Evolutionary conservation across 2,797 vertebrate species (phyloP).

Genomic region (Artibeus lituratus): DNA sequence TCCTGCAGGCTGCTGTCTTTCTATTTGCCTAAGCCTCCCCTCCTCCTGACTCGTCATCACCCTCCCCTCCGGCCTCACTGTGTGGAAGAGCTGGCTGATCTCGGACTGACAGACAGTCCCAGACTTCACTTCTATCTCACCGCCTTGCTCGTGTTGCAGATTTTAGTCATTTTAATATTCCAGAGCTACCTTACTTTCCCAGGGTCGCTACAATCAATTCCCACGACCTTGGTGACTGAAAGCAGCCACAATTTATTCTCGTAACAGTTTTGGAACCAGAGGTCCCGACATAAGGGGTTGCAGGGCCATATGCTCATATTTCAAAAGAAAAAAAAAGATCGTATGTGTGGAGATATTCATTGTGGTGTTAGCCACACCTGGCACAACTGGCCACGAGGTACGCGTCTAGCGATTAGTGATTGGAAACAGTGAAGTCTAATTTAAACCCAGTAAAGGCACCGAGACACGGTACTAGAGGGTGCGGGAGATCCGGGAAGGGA

Average conservation of each 20-base stretch:
- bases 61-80: neutral
- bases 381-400: neutral
- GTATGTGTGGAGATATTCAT: neutral
- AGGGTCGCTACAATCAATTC: neutral
- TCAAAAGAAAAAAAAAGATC: neutral
- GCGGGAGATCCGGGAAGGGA: too few relatives aligned
- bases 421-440: neutral
- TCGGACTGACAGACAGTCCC: neutral
- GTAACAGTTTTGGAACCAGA: neutral
- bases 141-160: neutral
- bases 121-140: neutral
- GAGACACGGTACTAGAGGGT: neutral
- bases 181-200: neutral
- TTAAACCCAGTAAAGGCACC: neutral
- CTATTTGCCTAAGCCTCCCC: neutral
- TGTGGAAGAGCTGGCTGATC: neutral
- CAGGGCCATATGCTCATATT: rapidly evolving
- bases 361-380: neutral
- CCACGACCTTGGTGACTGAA: neutral
- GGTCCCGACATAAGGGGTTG: neutral
- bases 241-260: neutral
- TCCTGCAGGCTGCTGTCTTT: neutral
- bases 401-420: neutral
- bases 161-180: neutral
- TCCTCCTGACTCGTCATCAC: rapidly evolving